Conservation (phyloP, 2,797 vertebrate species). For the Peromyscus melanophrys region DNA sequence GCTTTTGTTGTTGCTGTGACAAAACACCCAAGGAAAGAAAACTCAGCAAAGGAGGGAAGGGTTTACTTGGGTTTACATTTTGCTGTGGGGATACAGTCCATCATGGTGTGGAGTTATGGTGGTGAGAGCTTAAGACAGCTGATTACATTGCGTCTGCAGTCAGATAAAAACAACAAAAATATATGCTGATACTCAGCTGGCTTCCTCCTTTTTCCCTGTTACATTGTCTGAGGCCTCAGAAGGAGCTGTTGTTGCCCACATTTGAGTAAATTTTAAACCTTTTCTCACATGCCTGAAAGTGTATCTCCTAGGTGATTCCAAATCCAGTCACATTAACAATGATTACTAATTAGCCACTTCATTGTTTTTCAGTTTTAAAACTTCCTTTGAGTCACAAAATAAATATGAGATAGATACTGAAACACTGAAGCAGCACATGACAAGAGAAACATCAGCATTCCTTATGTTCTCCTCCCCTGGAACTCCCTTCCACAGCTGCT, state of each 20-base stretch:
- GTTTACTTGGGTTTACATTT: background rate
- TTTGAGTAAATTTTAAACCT: background rate
- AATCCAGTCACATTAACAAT: background rate
- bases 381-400: background rate
- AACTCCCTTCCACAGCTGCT: background rate
- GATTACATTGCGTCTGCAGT: background rate
- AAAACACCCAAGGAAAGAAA: background rate
- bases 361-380: background rate
- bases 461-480: no score
- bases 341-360: background rate
- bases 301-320: background rate
- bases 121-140: background rate
- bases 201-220: background rate
- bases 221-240: background rate
- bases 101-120: background rate
- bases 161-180: background rate
- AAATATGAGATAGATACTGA: background rate
- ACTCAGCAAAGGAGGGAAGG: background rate
- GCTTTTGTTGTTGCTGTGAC: background rate
- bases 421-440: background rate
- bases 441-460: background rate
- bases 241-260: background rate
- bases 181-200: background rate
- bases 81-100: background rate
- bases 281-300: background rate